phyloP scores from a whole-genome alignment of 1,140 invertebrate species.

The Hydropsyche tenuis region DNA sequence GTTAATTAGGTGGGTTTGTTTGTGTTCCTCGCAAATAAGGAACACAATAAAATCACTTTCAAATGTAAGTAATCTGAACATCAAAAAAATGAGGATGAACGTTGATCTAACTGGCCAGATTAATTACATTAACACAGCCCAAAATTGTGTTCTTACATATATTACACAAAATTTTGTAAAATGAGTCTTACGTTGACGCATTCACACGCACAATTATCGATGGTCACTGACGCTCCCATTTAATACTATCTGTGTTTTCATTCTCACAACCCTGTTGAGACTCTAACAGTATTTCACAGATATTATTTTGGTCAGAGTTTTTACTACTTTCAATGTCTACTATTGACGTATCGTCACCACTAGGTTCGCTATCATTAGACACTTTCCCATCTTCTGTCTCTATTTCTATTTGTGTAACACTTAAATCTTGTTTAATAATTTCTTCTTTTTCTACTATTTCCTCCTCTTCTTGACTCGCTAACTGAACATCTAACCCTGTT shows the following conservation, averaged over 20 bases:
- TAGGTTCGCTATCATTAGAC: constrained; percentile 22
- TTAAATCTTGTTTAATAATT: constrained; percentile 3
- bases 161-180: constrained; percentile 31
- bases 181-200: constrained; percentile 28
- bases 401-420: constrained; percentile 26
- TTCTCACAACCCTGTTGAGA: constrained; percentile 34
- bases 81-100: constrained; percentile 25
- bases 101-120: constrained; percentile 40
- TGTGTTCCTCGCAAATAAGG: constrained; percentile 39
- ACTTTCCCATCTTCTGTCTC: constrained; percentile 13
- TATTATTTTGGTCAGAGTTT: constrained; percentile 23
- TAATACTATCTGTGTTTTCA: not conserved
- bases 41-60: constrained; percentile 36
- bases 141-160: constrained; percentile 12
- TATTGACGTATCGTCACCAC: constrained; percentile 18
- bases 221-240: constrained; percentile 43
- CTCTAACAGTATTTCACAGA: constrained; percentile 20
- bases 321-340: constrained; percentile 10
- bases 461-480: constrained; percentile 39
- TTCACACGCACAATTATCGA: constrained; percentile 45
- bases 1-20: constrained; percentile 49
- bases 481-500: constrained; percentile 21
- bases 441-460: constrained; percentile 40
- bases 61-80: constrained; percentile 33
- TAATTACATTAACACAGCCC: constrained; percentile 42